phyloP scores from a whole-genome alignment of 1,140 invertebrate species.

The Micrasema minimum region DNA sequence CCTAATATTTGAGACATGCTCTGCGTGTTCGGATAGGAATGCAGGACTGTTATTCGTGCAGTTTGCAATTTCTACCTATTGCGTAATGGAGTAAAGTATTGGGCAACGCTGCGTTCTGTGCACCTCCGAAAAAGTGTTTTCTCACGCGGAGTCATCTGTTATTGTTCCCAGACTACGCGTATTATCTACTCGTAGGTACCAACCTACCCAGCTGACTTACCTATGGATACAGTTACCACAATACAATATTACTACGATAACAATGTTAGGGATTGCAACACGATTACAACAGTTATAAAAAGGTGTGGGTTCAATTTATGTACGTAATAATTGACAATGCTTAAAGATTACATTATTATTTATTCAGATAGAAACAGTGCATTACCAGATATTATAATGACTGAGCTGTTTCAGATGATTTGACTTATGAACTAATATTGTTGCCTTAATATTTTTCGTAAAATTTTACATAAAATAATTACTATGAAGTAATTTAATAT shows the following conservation, averaged over 20 bases:
- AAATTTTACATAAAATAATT: too few relatives aligned
- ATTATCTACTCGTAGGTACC: too few relatives aligned
- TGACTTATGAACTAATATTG: conserved; percentile 3
- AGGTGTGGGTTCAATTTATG: conserved; percentile 23
- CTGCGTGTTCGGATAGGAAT: conserved; percentile 18
- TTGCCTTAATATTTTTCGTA: too few relatives aligned
- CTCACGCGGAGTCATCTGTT: conserved; percentile 1
- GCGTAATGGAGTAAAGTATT: background rate
- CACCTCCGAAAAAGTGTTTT: conserved; percentile 25
- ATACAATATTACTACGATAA: conserved; percentile 16
- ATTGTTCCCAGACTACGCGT: too few relatives aligned
- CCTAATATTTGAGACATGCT: conserved; percentile 27
- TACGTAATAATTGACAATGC: conserved; percentile 24
- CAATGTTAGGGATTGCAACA: conserved; percentile 6
- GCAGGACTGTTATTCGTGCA: conserved; percentile 22
- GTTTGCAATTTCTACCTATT: conserved; percentile 4
- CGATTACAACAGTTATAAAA: conserved; percentile 30
- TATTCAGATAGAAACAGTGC: too few relatives aligned
- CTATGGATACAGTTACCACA: too few relatives aligned
- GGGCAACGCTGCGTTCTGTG: background rate
- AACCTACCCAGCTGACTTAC: too few relatives aligned
- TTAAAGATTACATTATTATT: too few relatives aligned
- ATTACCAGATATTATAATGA: too few relatives aligned
- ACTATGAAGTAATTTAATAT: too few relatives aligned
- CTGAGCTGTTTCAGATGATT: conserved; percentile 4